Conservation (phyloP, 2,888 invertebrate genomes). For the Pristionchus exspectatus region DNA sequence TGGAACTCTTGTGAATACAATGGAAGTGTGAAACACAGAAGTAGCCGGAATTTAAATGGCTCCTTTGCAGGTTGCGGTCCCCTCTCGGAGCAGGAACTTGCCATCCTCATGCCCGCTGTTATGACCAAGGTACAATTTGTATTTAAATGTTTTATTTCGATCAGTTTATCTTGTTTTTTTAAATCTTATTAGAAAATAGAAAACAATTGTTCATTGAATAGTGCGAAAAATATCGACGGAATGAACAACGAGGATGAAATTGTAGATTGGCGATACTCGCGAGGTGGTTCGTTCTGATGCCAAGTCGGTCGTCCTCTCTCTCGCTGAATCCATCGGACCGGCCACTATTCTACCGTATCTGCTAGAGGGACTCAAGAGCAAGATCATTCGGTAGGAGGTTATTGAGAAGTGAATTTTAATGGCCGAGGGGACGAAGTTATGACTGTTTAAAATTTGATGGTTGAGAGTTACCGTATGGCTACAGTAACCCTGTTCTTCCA, state of each 20-base stretch:
- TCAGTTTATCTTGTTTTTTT: too few relatives aligned
- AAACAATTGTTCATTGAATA: too few relatives aligned
- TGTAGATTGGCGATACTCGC: slow-evolving; percentile 31
- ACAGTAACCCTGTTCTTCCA: slow-evolving; percentile 6
- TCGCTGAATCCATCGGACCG: slow-evolving; percentile 22
- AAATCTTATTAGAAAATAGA: too few relatives aligned
- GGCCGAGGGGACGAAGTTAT: too few relatives aligned
- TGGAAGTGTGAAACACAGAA: background rate
- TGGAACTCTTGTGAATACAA: background rate
- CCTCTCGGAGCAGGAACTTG: background rate
- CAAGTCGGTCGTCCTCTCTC: slow-evolving; percentile 8
- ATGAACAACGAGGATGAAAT: background rate
- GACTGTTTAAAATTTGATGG: too few relatives aligned
- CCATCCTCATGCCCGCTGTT: slow-evolving; percentile 6
- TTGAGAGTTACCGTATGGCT: background rate
- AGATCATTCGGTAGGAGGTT: slow-evolving; percentile 40
- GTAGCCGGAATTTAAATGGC: background rate
- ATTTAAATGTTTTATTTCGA: background rate
- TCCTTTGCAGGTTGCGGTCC: background rate
- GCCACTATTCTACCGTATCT: background rate
- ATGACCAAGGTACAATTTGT: slow-evolving; percentile 37
- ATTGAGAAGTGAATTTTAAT: background rate
- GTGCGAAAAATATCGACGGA: too few relatives aligned
- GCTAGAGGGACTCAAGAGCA: slow-evolving; percentile 25
- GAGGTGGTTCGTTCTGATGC: slow-evolving; percentile 39